Base-by-base conservation (phyloP, 2,797 vertebrate genomes). In the Strix occidentalis region DNA sequence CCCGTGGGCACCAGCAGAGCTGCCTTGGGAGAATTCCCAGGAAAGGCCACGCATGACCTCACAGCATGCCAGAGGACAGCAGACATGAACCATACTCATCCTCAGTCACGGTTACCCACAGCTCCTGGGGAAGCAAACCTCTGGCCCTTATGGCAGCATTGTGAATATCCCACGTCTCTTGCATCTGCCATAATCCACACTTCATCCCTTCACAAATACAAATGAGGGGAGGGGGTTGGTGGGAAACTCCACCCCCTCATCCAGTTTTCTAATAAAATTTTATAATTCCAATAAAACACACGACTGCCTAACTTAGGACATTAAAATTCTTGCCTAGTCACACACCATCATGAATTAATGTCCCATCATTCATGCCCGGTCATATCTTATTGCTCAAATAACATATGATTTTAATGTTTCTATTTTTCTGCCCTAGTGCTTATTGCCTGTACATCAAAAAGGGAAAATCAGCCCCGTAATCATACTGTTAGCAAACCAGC, bases 221-320 rank as follows among this genome's bases (percentile, higher is more conserved):
- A 76, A 58, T 28, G 58, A 81, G 24, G 16, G 61, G 53, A 54
- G n/a, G 24, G 17, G 39, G 23, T 9, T 58, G 17, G n/a, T 54
- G 29, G 35, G 24, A 70, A 93, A 46, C 72, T 71, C 76, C 77
- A 41, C 72, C 54, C 48, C 7, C 20, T 79, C 3, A 1, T 54
- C 75, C 81, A 31, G 54, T 61, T 92, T 76, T 87, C 69, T 81
- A 93, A 91, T 96, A 95, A 97, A 93, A 86, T 93, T 95, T 97
- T 97, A 97, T 94, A 65, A 95, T 86, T 92, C 76, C 45, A 93
- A 97, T 97, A 97, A 97, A 97, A 95, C 70, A 69, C 85, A 65
- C 0, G 5, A 83, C 57, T 43, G 90, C 85, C 79, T 90, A 95
- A 94, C 91, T 90, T 92, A 78, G 5, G 79, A 72, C 84, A 91